Base-by-base conservation (phyloP, 2,888 invertebrate species). In the Andrena chrysosceles region DNA sequence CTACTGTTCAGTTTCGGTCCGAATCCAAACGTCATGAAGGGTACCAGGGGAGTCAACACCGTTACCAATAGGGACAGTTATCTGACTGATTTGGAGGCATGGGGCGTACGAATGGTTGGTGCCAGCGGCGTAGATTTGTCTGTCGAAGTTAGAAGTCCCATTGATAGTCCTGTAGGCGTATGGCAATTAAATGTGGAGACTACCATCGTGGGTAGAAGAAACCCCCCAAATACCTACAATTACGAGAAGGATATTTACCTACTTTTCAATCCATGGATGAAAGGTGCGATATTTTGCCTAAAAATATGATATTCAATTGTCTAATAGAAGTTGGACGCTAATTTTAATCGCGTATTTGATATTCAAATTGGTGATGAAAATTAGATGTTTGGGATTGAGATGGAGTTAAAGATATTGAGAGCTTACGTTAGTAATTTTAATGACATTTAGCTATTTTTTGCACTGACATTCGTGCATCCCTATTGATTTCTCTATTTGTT, bases 191-290 rank as follows among this genome's bases (percentile, higher is more conserved):
- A 95, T 64, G 95, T 97, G 5, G 95, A 96, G 85, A 96, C 96
- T 1, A 95, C 95, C 26, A 90, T 94, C 35, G 92, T 94, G 85
- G 94, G 93, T 63, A 92, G 93, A 26, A 91, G 84, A 13, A 91
- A 94, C 2, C 91, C 94, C 0, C 94, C 94, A 0, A 94, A 94
- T 7, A 90, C 90, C 1, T 96, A 95, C 89, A 95, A 95, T 81
- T 96, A 96, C 86, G 96, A 96, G 8, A 96, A 96, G 75, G 96
- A 96, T 71, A 92, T 97, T 75, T 97, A 96, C 93, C 94, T 98
- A 26, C 94, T 98, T 13, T 98, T 97, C 94, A 98, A 98, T 93
- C 97, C 98, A 0, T 98, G 97, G 97, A 95, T 96, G 85, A 96
- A 96, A 95, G 96, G 98, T 97, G 94, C 93, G 23, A 1, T 5